phyloP scores from a whole-genome alignment of 1,140 invertebrate species.

The Amphibalanus amphitrite region DNA sequence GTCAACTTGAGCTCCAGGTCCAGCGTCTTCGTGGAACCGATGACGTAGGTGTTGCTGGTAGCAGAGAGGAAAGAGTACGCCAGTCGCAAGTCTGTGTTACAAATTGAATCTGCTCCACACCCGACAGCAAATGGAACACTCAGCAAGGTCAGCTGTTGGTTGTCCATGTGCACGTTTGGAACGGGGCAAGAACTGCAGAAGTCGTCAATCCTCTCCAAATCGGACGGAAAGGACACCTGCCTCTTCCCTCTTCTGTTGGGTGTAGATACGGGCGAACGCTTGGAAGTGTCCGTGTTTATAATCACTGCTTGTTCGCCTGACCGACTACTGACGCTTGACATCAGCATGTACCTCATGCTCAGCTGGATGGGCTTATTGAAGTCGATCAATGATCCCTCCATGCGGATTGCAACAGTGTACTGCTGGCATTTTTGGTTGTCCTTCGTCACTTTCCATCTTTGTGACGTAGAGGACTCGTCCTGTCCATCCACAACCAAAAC shows the following conservation, averaged over 20 bases:
- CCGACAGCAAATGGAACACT: background rate
- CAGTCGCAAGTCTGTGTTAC: background rate
- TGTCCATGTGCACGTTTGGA: background rate
- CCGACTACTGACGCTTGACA: background rate
- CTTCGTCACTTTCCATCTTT: background rate
- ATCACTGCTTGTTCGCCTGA: background rate
- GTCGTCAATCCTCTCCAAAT: background rate
- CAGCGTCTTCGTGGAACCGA: background rate
- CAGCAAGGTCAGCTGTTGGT: background rate
- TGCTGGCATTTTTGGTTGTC: background rate
- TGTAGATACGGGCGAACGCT: background rate
- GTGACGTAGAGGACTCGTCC: background rate
- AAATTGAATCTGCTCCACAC: background rate
- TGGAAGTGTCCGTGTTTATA: background rate
- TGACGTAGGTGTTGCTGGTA: background rate
- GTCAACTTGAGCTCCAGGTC: constrained; percentile 5
- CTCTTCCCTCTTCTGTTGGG: no score
- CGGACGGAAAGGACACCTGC: background rate
- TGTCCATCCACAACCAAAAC: background rate
- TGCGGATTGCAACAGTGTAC: background rate
- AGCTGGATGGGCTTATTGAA: background rate
- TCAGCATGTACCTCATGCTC: background rate
- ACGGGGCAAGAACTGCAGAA: background rate
- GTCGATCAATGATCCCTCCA: background rate
- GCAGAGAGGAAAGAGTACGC: background rate